Evolutionary conservation across 2,797 vertebrate species (phyloP).

Genomic region (Chaetophractus vellerosus): DNA sequence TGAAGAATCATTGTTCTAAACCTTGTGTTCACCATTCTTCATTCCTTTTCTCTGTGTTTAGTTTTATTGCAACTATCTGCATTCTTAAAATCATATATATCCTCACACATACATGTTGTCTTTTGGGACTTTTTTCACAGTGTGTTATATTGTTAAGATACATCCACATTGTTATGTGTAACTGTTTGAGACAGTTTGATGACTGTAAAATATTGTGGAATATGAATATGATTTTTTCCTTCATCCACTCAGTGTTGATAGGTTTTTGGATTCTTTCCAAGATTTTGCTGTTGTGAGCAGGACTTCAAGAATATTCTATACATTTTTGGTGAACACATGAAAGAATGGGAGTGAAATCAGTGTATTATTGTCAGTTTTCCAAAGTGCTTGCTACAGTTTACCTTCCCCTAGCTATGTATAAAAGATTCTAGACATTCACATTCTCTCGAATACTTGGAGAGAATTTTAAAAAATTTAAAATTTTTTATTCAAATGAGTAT

Average conservation of each 20-base stretch:
- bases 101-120: no score
- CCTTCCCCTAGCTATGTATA: neutral
- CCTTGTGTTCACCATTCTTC: neutral
- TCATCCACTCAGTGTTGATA: neutral
- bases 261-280: neutral
- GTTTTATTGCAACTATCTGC: neutral
- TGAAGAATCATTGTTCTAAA: neutral
- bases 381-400: neutral
- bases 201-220: neutral
- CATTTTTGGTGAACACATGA: neutral
- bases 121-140: neutral
- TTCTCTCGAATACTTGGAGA: neutral
- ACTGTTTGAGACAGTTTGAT: neutral
- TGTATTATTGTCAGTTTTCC: neutral
- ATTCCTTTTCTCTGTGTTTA: neutral
- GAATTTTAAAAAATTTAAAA: no score
- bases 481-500: neutral
- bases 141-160: neutral
- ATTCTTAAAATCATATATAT: neutral
- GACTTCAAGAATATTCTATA: neutral
- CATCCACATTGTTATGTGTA: neutral
- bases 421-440: neutral
- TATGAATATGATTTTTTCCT: neutral
- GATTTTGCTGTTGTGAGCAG: neutral
- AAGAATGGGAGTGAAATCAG: neutral